These are phyloP conservation scores for Asbolus verrucosus DNA, from an alignment of 1,140 invertebrate species.

Conservation along the genomic window DNA sequence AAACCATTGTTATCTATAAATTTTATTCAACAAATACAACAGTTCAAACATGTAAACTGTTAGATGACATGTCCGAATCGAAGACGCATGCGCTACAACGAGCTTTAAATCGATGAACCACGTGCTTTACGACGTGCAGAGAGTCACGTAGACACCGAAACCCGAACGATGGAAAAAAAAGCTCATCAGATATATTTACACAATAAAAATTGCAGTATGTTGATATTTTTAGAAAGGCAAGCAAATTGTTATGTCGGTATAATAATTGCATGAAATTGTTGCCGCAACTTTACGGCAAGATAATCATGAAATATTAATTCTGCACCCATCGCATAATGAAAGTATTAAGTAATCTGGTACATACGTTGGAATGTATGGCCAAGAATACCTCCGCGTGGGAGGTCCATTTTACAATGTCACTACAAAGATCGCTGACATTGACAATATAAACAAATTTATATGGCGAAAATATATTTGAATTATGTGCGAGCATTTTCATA, in stretches of 20 bases:
- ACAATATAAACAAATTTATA: too few species aligned
- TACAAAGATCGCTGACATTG: too few species aligned
- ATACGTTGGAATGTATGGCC: too few species aligned
- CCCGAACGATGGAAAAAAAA: slow-evolving; percentile 4
- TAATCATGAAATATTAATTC: too few species aligned
- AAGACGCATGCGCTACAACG: slow-evolving; percentile 29
- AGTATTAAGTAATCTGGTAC: too few species aligned
- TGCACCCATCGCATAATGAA: neutral
- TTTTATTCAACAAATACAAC: too few species aligned
- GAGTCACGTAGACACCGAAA: slow-evolving; percentile 51
- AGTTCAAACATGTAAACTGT: too few species aligned
- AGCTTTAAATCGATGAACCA: slow-evolving; percentile 50
- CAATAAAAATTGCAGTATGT: neutral
- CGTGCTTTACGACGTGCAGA: slow-evolving; percentile 50
- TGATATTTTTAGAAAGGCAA: neutral
- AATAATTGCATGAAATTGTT: neutral
- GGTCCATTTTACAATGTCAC: too few species aligned
- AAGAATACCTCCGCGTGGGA: too few species aligned
- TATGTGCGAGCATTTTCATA: too few species aligned
- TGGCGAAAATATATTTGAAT: too few species aligned
- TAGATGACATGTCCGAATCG: neutral
- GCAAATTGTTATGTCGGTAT: slow-evolving; percentile 2
- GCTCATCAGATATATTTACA: slow-evolving; percentile 22
- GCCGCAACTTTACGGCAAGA: neutral
- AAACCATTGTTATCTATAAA: too few species aligned